Base-by-base conservation (phyloP, 2,888 invertebrate species). In the Xestoiulus laeticollis region DNA sequence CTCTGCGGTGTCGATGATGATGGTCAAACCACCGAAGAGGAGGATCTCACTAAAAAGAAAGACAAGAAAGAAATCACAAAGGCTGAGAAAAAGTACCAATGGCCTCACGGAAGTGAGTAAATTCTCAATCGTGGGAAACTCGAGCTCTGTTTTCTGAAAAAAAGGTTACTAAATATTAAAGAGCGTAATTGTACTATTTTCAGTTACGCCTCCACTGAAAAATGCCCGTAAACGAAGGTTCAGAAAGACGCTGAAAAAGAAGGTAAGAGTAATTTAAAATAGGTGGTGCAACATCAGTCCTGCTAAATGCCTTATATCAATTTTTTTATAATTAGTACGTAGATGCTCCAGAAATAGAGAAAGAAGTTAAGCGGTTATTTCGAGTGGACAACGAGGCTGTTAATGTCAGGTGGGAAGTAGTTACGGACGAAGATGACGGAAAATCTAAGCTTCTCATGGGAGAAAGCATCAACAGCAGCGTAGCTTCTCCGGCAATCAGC, bases 341-440 rank as follows among this genome's bases (percentile, higher is more conserved):
- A 0, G 99, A 99, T 92, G 97, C 98, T 33, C 98, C 99, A 0
- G 99, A 99, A 93, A 98, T 99, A 89, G 99, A 99, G 91, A 98
- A 98, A 92, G 99, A 99, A 93, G 97, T 99, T 0, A 98, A 98
- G 91, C 94, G 98, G 68, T 93, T 99, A 88, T 93, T 99, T 12
- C 94, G 98, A 89, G 95, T 95, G 53, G 99, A 99, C 91, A 97
- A 97, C 91, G 98, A 99, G 91, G 98, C 99, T 0, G 95, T 96
- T 0, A 95, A 95, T 91, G 95, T 97, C 0, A 95, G 95, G 89
- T 98, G 96, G 95, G 97, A 98, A 91, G 95, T 98, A 0, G 95
- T 97, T 30, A 96, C 95, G 90, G 97, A 97, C 92, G 97, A 97
- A 91, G 96, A 96, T 90, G 96, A 96, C 90, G 90, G 86, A 6